Evolutionary conservation across 1,140 invertebrate species (phyloP), one percentile per base, ranked within the genome.

Genomic region (Drosophila lacertosa): DNA sequence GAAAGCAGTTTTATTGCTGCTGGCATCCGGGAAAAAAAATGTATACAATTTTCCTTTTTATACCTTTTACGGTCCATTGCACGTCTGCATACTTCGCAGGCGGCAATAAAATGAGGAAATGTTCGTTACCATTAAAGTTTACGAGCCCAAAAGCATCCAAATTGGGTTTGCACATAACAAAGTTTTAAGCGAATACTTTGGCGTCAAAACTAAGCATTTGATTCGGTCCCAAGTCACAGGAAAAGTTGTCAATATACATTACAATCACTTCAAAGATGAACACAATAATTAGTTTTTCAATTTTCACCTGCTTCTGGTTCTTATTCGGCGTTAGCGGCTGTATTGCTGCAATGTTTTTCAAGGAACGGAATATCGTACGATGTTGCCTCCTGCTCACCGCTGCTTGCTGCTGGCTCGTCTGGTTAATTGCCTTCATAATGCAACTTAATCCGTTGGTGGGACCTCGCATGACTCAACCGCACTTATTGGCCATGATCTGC

Each of bases 1-100:
- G 63, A 42, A 40, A 54, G 40, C 55, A 29, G 48, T 66, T 74
- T 67, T 66, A 66, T 66, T 66, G 75, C 44, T 39, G 66, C 62
- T 47, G 62, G 57, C 69, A 77, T 82, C 88, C 77, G 82, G 48
- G n/a, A 68, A 86, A 86, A 74, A 68, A 86, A 86, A 74, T 77
- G 60, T 81, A 74, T 81, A 88, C 82, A 78, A 84, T 86, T 86
- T 86, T 74, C 74, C 44, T 80, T 74, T 86, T 88, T 86, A 86
- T 71, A 77, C 71, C 81, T 44, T 76, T 84, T 48, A 45, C 77
- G 57, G 68, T 74, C 60, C 68, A 78, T 24, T 74, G 75, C 60
- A 63, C 47, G 58, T 55, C 66, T 69, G 63, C 76, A 80, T 66
- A 72, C 67, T 73, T 73, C 72, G 57, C 63, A 50, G 39, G 29